Base-by-base conservation (phyloP, 2,888 invertebrate species). In the Smittia aterrima region DNA sequence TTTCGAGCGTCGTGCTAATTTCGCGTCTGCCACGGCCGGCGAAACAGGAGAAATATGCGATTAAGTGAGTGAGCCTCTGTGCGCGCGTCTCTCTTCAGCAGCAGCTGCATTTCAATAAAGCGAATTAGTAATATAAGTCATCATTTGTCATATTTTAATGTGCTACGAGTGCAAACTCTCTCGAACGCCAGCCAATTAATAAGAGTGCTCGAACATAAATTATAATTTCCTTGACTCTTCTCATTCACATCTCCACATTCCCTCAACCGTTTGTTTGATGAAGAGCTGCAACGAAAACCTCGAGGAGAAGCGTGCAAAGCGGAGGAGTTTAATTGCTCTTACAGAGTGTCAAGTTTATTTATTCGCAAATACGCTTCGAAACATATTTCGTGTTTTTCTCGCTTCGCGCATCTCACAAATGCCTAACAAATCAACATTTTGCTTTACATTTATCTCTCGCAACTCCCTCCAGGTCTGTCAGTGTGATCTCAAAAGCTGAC, bases 121-220 rank as follows among this genome's bases (percentile, higher is more conserved):
- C 16, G 70, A 70, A 70, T 70, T 70, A 70, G 70, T 54, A 70
- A 70, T 70, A 70, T 70, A 70, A 70, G 70, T 70, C 70, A 70
- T 70, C 70, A 70, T 70, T 70, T 70, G 70, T 70, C 70, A 70
- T 70, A 53, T 53, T 70, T 70, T 54, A 70, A 70, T 53, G 41
- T 54, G 20, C 70, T 53, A 41, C 41, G 41, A 67, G 70, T 70
- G 54, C 70, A 53, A 70, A 53, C 70, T 54, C 54, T 32, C 32
- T 32, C 32, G 25, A 27, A 24, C 22, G 70, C 70, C 20, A 53
- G 67, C 67, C 41, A 67, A 67, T 67, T 67, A 67, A 67, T 67
- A 24, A 67, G 53, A 70, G 54, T 41, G 20, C 53, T 70, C 25
- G 53, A 27, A 27, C 53, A 54, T 70, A 70, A 70, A 70, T 70